Conservation (phyloP, 2,113 vertebrate genomes). For the Atractosteus spatula region DNA sequence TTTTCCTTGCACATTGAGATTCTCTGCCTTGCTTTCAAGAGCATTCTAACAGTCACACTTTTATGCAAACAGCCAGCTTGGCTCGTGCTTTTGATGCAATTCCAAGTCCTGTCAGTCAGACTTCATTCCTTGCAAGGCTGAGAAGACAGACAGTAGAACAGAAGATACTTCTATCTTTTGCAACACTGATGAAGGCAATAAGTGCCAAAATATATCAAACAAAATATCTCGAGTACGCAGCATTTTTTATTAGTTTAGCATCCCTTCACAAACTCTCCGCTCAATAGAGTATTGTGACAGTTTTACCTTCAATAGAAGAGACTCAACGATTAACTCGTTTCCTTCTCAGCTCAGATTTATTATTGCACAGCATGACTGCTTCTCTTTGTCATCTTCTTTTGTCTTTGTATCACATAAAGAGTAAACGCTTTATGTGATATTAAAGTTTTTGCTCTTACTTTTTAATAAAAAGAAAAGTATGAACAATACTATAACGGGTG, state of each 20-base stretch:
- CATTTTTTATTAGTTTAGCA: conserved; percentile 9
- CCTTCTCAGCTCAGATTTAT: neutral
- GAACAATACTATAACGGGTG: too few species aligned
- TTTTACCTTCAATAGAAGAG: neutral
- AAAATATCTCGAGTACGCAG: conserved; percentile 8
- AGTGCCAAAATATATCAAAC: conserved; percentile 50
- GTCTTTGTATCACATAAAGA: too few species aligned
- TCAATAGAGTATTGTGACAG: conserved; percentile 10
- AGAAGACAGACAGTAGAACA: conserved; percentile 57
- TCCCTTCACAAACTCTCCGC: conserved; percentile 6
- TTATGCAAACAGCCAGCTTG: conserved; percentile 13
- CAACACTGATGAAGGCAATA: conserved; percentile 47
- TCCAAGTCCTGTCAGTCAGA: conserved; percentile 64
- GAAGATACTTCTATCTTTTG: conserved; percentile 60
- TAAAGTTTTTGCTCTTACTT: too few species aligned
- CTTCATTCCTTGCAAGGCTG: conserved; percentile 57
- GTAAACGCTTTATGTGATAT: too few species aligned
- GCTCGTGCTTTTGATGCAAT: conserved; percentile 36
- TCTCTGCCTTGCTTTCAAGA: conserved; percentile 8
- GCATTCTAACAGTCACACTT: conserved; percentile 2
- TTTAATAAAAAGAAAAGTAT: too few species aligned
- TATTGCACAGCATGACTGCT: too few species aligned
- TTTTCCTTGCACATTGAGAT: conserved; percentile 11
- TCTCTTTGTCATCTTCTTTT: too few species aligned
- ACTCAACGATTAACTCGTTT: neutral